Conservation (phyloP, 1,140 invertebrate genomes). For the Euschistus heros region DNA sequence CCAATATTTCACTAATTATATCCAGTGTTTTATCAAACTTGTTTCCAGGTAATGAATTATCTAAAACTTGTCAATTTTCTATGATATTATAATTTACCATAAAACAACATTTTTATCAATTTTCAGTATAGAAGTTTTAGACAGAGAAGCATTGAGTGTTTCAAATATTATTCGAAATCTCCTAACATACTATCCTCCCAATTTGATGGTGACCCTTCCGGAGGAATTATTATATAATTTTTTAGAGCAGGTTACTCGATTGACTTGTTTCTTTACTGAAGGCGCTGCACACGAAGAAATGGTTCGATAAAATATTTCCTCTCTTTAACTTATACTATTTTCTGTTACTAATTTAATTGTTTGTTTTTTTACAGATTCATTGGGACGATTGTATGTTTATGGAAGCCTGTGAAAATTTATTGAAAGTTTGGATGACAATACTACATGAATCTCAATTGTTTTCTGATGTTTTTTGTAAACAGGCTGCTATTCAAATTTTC, state of each 20-base stretch:
- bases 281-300: conserved; percentile 63
- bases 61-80: not conserved
- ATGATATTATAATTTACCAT: conserved; percentile 3
- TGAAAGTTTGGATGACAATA: conserved; percentile 67
- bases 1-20: conserved; percentile 60
- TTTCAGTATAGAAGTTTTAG: conserved; percentile 45
- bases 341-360: not conserved
- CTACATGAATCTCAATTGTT: conserved; percentile 45
- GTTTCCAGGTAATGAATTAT: conserved; percentile 37
- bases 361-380: conserved; percentile 33
- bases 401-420: conserved; percentile 68
- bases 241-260: conserved; percentile 52
- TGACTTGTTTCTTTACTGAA: conserved; percentile 66
- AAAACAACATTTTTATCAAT: conserved; percentile 15
- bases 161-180: conserved; percentile 54
- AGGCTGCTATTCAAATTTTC: conserved; percentile 51
- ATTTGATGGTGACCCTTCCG: conserved; percentile 38
- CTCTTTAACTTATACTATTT: not conserved
- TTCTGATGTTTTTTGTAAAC: conserved; percentile 42
- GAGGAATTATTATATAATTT: conserved; percentile 40
- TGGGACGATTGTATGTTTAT: conserved; percentile 57
- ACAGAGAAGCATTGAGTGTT: conserved; percentile 52
- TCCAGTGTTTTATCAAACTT: conserved; percentile 57
- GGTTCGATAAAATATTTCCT: conserved; percentile 40
- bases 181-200: conserved; percentile 47